These are phyloP conservation scores for Cryptoblepharus egeriae DNA, from an alignment of 2,797 vertebrate species.

Conservation along the genomic window DNA sequence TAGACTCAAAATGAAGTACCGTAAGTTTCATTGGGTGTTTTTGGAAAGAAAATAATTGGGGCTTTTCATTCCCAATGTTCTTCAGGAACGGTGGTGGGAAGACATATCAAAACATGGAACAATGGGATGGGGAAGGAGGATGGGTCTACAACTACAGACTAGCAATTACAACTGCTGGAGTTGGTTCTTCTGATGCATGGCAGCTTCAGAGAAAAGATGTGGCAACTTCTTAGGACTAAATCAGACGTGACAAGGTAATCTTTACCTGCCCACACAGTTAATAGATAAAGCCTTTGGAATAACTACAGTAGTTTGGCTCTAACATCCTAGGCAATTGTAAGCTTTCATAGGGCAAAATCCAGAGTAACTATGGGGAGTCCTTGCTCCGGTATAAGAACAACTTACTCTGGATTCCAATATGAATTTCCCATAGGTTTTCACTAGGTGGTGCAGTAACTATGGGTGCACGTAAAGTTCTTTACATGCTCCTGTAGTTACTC, in stretches of 20 bases:
- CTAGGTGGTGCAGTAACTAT: too few species aligned
- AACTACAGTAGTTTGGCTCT: too few species aligned
- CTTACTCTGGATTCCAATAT: too few species aligned
- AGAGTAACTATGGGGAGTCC: not conserved
- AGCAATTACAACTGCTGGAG: not conserved
- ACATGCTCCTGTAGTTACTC: too few species aligned
- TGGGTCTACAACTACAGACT: not conserved
- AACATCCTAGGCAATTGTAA: not conserved
- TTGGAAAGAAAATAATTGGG: not conserved
- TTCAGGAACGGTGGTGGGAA: not conserved
- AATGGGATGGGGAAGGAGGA: not conserved
- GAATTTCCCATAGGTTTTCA: too few species aligned
- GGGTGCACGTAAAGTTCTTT: too few species aligned
- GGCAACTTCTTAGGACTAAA: not conserved
- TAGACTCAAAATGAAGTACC: too few species aligned
- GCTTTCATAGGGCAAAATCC: not conserved
- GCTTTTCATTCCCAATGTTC: not conserved
- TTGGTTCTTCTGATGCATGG: not conserved
- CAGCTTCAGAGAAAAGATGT: not conserved
- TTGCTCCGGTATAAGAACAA: too few species aligned
- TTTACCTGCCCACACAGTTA: too few species aligned
- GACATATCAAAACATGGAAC: not conserved
- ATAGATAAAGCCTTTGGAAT: too few species aligned
- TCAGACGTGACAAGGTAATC: too few species aligned
- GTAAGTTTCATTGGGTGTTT: too few species aligned